Conservation (phyloP, 2,888 invertebrate genomes). For the Zootermopsis nevadensis region DNA sequence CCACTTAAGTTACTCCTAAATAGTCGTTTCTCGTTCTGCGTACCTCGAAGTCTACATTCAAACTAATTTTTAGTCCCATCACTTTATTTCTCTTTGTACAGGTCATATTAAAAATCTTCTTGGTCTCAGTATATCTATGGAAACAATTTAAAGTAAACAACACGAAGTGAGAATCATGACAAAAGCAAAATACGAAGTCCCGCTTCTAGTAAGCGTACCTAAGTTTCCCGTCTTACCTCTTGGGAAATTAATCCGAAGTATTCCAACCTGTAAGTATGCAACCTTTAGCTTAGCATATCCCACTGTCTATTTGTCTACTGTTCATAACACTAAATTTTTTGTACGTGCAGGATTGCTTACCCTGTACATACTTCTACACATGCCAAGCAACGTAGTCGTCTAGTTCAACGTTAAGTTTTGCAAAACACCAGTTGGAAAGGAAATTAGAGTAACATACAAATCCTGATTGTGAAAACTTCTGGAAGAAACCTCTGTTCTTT, state of each 20-base stretch:
- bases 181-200: too few species aligned
- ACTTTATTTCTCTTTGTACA: neutral
- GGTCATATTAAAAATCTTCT: neutral
- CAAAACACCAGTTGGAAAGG: neutral
- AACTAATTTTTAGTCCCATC: too few species aligned
- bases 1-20: too few species aligned
- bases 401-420: neutral
- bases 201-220: neutral
- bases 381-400: neutral
- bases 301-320: too few species aligned
- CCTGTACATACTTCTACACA: neutral
- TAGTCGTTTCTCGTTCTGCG: too few species aligned
- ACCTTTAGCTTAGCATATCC: neutral
- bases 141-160: neutral
- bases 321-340: neutral
- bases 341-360: neutral
- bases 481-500: too few species aligned
- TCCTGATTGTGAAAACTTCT: too few species aligned
- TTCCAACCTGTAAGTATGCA: neutral
- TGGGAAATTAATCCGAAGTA: constrained; percentile 28
- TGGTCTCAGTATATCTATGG: neutral
- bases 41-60: too few species aligned
- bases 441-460: too few species aligned
- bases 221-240: constrained; percentile 1
- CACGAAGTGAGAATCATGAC: neutral